Percentiles rank a stretch among this genome's conserved stretches.
These are phyloP conservation scores for Planococcus citri DNA, from an alignment of 1,140 invertebrate genomes.

Conservation along the genomic window DNA sequence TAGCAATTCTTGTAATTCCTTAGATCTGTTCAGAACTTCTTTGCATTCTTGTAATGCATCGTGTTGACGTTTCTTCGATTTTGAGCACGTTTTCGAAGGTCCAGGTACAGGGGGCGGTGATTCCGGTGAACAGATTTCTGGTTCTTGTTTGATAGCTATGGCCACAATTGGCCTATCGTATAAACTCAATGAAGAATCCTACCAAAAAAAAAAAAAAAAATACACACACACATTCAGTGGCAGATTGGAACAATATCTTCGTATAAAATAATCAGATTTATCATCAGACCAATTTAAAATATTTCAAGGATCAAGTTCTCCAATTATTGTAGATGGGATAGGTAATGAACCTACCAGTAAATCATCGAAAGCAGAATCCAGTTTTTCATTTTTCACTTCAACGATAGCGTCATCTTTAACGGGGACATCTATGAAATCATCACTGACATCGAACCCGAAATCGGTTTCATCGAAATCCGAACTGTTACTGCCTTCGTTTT, in stretches of 20 bases:
- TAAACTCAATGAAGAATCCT: background rate
- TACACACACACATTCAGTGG: too few species aligned
- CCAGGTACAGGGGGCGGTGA: background rate
- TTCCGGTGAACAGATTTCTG: background rate
- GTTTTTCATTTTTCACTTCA: background rate
- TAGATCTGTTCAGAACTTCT: slow-evolving; percentile 31
- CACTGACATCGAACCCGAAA: background rate
- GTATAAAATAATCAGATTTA: background rate
- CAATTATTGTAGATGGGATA: background rate
- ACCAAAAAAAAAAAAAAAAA: background rate
- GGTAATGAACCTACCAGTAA: background rate
- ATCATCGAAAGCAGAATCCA: background rate
- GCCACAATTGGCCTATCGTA: background rate
- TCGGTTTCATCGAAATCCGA: slow-evolving; percentile 8
- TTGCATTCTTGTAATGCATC: background rate
- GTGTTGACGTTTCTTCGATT: background rate
- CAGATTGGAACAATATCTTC: background rate
- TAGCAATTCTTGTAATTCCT: slow-evolving; percentile 29
- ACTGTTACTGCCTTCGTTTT: background rate
- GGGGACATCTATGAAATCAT: background rate
- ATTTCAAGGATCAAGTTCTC: too few species aligned
- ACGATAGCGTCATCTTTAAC: background rate
- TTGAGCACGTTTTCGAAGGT: background rate
- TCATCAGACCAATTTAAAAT: background rate
- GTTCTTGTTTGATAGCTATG: background rate